Conservation (phyloP, 2,888 invertebrate genomes). For the Heterodera filipjevi region DNA sequence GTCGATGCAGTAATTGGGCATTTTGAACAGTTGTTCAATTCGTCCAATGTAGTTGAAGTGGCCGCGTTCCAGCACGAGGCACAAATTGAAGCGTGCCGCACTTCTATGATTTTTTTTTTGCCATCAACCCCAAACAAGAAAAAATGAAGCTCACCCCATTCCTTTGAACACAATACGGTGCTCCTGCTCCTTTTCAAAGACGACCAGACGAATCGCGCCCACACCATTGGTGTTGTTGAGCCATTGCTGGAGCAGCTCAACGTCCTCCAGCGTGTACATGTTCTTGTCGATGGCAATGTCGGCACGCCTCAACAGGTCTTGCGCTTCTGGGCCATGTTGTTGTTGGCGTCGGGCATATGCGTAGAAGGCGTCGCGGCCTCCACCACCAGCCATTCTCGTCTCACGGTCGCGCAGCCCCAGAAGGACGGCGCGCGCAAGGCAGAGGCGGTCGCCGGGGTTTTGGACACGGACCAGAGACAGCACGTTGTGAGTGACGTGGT, state of each 20-base stretch:
- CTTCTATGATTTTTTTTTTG: neutral
- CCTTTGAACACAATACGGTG: conserved; percentile 8
- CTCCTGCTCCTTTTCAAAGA: conserved; percentile 3
- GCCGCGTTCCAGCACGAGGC: neutral
- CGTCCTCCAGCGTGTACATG: conserved; percentile 6
- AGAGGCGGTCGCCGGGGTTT: too few species aligned
- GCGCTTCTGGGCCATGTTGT: too few species aligned
- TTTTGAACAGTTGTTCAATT: conserved; percentile 4
- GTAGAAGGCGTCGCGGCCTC: too few species aligned
- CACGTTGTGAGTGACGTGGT: too few species aligned
- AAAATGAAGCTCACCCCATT: neutral
- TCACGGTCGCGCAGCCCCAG: too few species aligned
- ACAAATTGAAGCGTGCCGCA: neutral
- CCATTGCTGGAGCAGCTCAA: neutral
- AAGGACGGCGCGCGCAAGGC: neutral
- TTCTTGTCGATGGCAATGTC: neutral
- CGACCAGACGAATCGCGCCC: conserved; percentile 1
- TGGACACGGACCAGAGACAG: too few species aligned
- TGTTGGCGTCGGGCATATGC: too few species aligned
- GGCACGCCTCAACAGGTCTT: neutral
- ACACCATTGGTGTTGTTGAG: neutral
- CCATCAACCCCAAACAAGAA: neutral
- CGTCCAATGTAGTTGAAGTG: conserved; percentile 19
- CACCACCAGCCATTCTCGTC: too few species aligned
- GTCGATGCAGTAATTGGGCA: neutral